Evolutionary conservation across 2,113 vertebrate genomes (phyloP), one percentile per base, ranked within the genome.

Genomic region (Eulacestoma nigropectus): DNA sequence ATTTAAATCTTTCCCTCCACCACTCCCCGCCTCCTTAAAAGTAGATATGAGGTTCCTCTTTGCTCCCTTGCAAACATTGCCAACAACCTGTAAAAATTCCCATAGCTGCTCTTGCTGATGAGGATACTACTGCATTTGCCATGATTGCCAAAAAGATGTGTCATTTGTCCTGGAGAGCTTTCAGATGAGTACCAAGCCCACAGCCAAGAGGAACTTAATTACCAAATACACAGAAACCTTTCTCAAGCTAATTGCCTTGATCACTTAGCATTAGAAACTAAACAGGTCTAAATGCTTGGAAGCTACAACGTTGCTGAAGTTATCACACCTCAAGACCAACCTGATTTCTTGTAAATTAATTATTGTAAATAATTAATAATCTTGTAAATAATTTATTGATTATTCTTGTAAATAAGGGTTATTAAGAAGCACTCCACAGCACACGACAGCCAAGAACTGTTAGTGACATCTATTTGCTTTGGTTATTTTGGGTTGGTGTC

Each of bases 11-110:
- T 32, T 35, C 32, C 16, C 53, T 12, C 14, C 22, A 9, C 10
- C 8, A 21, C 4, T 7, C 4, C 12, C 15, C 0, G 0, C 4
- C 29, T 23, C 42, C 7, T 6, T 22, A 44, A 27, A 67, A 84
- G 47, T 55, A 86, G 76, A 32, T 35, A 62, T 2, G 26, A 70
- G 32, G 26, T 25, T 79, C 37, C 30, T 55, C 46, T 84, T 67
- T 52, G 35, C n/a, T 39, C 59, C 46, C 56, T 9, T 81, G 77
- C 50, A 72, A 89, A 80, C 21, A 30, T 32, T 53, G 21, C 25
- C 75, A 83, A 56, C 39, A 55, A 32, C 6, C 6, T 55, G 35
- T 33, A 76, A 80, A 60, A 80, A 60, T 13, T 25, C 65, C n/a
- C 25, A 50, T 25, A 69, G 42, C 50, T 60, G 53, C 57, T 86